Evolutionary conservation across 2,113 vertebrate genomes (phyloP), one percentile per base, ranked within the genome.

Genomic region (Garra rufa): DNA sequence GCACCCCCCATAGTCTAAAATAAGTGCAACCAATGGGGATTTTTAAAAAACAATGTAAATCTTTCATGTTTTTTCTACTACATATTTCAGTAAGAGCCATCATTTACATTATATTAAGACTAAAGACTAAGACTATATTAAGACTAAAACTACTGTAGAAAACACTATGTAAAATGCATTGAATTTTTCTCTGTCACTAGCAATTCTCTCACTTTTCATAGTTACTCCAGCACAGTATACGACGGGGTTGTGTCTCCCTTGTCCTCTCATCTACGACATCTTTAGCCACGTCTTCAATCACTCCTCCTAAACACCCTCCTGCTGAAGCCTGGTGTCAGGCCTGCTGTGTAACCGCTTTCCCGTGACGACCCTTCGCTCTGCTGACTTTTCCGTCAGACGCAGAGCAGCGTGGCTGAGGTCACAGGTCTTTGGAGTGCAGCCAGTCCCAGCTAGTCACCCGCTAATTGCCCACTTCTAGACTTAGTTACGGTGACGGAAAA

Each of bases 381-480:
- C 83, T 28, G 55, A 38, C 52, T 59, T 67, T 55, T 80, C 59
- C 26, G 85, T 91, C 89, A 93, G 91, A 91, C 82, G 76, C 86
- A 87, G 86, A 91, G 89, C 86, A 81, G 89, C 90, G 91, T 90
- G 90, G 83, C 90, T 73, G 87, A 89, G 92, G 91, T 93, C 93
- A 91, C 90, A 88, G 91, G 89, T 90, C 90, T 83, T 87, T 93
- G 92, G 92, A 92, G 89, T 82, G 26, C 85, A 88, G 92, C 92
- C 92, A 94, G 91, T 89, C 74, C 87, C 87, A 90, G 92, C 90
- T 89, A 92, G 91, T 90, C 89, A 87, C 88, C 85, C 14, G 88
- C 92, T 94, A 94, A 95, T 94, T 94, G 92, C 87, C 83, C 82
- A 91, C 82, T 89, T 85, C 88, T 89, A 86, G 88, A 90, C 88